Conservation (phyloP, 2,113 vertebrate species). For the Pan paniscus region DNA sequence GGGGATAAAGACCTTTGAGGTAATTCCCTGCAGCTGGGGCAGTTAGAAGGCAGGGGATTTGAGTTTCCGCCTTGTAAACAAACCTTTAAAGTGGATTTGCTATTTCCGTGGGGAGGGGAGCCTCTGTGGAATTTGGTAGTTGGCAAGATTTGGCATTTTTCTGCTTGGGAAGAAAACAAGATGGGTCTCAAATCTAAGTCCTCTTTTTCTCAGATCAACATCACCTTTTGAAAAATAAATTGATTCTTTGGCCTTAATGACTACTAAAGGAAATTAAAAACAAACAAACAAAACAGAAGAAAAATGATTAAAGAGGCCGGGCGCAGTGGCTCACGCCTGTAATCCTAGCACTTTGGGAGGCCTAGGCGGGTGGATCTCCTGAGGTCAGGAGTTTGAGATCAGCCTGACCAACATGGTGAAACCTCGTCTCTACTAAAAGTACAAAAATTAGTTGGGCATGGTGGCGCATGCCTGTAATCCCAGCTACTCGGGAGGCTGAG, state of each 20-base stretch:
- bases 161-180: not conserved
- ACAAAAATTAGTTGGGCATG: too few relatives aligned
- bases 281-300: too few relatives aligned
- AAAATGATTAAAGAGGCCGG: not conserved
- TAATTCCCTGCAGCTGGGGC: not conserved
- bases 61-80: slow-evolving; percentile 46
- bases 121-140: not conserved
- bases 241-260: not conserved
- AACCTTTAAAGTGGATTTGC: slow-evolving; percentile 48
- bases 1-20: not conserved
- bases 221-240: not conserved
- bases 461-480: too few relatives aligned
- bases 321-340: too few relatives aligned
- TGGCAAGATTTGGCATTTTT: not conserved
- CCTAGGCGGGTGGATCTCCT: too few relatives aligned
- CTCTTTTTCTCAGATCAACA: not conserved
- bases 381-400: too few relatives aligned
- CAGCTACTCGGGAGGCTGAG: too few relatives aligned
- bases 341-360: too few relatives aligned
- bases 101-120: not conserved
- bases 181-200: not conserved
- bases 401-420: too few relatives aligned
- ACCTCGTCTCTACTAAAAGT: too few relatives aligned
- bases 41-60: not conserved
- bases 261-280: not conserved